These are phyloP conservation scores for Tenthredo amoena DNA, from an alignment of 2,888 invertebrate genomes.

Conservation along the genomic window DNA sequence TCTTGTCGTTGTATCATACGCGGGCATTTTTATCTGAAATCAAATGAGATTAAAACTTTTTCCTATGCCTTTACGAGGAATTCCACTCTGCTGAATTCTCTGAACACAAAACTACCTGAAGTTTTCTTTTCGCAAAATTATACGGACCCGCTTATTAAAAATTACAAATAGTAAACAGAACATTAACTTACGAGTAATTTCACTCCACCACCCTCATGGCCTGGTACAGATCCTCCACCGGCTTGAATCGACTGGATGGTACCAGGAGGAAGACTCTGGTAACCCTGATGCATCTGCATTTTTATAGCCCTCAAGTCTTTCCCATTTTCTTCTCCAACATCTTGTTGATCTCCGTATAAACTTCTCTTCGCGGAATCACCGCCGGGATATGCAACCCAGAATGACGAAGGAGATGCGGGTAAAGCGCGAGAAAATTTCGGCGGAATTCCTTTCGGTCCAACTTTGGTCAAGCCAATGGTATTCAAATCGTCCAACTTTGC, in stretches of 20 bases:
- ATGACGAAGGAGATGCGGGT: conserved; percentile 59
- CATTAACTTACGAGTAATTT: conserved; percentile 71
- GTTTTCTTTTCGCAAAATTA: not conserved
- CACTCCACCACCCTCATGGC: conserved; percentile 73
- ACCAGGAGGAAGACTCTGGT: conserved; percentile 74
- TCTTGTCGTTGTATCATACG: conserved; percentile 63
- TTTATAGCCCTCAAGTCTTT: conserved; percentile 67
- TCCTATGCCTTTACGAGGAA: not conserved
- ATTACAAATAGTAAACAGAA: not conserved
- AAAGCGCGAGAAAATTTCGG: conserved; percentile 30
- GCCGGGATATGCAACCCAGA: conserved; percentile 66
- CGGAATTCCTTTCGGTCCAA: conserved; percentile 55
- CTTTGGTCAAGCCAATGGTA: conserved; percentile 18
- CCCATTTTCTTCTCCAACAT: conserved; percentile 31
- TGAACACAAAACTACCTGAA: not conserved
- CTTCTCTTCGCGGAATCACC: conserved; percentile 61
- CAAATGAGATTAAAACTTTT: conserved; percentile 56
- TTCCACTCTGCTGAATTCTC: not conserved
- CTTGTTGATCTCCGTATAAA: conserved; percentile 54
- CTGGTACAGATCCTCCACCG: conserved; percentile 72
- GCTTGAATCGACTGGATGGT: conserved; percentile 73
- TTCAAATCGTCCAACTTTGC: conserved; percentile 64
- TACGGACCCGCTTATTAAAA: not conserved
- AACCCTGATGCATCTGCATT: conserved; percentile 75
- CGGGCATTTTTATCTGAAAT: conserved; percentile 75